Evolutionary conservation across 2,113 vertebrate genomes (phyloP).

Genomic region (Callopanchax toddi): DNA sequence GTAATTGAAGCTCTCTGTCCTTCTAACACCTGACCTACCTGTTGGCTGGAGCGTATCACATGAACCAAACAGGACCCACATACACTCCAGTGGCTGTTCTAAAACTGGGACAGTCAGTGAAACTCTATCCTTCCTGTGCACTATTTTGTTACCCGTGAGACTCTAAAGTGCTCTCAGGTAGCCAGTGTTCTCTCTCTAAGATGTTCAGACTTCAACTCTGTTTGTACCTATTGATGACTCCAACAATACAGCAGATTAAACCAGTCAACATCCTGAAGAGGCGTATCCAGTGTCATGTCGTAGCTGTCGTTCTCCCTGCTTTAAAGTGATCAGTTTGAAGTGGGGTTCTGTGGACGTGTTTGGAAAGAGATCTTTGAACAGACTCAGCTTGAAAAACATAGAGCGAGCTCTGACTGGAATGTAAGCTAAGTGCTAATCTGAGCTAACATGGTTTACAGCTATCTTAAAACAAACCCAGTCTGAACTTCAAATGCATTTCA

Average conservation of each 20-base stretch:
- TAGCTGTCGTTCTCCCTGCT: background rate
- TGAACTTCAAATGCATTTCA: too few species aligned
- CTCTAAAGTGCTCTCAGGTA: conserved; percentile 52
- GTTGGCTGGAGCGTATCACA: conserved; percentile 25
- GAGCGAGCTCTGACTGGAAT: too few species aligned
- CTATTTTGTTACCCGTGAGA: conserved; percentile 61
- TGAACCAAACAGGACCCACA: background rate
- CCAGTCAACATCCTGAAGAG: background rate
- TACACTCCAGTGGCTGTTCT: conserved; percentile 24
- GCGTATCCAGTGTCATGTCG: background rate
- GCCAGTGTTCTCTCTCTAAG: conserved; percentile 37
- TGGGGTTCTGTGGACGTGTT: too few species aligned
- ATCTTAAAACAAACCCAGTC: too few species aligned
- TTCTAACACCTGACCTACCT: conserved; percentile 5
- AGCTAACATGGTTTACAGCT: too few species aligned
- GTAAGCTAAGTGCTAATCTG: too few species aligned
- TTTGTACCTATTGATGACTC: conserved; percentile 5
- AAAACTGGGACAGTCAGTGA: conserved; percentile 60
- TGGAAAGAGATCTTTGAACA: too few species aligned
- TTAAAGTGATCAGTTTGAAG: too few species aligned
- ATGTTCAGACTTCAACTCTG: conserved; percentile 31
- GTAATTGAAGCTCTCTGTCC: background rate
- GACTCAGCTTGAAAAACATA: too few species aligned
- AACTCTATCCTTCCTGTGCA: conserved; percentile 46
- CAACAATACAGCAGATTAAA: conserved; percentile 4